Conservation (phyloP, 37 sponge, comb jelly and placozoan genomes). For the Oscarella lobularis region DNA sequence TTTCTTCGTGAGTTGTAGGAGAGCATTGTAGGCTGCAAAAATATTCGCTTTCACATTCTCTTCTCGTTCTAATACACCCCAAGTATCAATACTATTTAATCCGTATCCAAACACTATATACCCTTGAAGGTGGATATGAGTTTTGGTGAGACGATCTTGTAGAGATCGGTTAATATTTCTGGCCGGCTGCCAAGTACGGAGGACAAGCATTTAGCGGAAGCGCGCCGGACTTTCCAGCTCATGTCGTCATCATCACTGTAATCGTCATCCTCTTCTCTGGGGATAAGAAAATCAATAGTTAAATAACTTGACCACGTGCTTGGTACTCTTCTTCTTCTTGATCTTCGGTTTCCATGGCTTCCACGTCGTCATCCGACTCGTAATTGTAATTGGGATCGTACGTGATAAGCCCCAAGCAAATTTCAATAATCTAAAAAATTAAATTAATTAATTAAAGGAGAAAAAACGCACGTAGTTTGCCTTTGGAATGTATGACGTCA, state of each 20-base stretch:
- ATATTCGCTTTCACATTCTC: slow-evolving; percentile 92
- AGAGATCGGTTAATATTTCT: slow-evolving; percentile 70
- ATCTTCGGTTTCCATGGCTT: slow-evolving; percentile 43
- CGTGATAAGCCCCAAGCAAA: slow-evolving; percentile 58
- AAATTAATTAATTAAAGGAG: background rate
- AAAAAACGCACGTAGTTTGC: slow-evolving; percentile 13
- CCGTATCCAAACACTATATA: slow-evolving; percentile 5
- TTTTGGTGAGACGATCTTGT: slow-evolving; percentile 64
- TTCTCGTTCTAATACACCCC: slow-evolving; percentile 57
- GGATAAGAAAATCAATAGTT: background rate
- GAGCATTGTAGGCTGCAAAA: slow-evolving; percentile 77
- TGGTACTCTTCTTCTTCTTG: slow-evolving; percentile 37
- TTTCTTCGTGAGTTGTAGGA: slow-evolving; percentile 54
- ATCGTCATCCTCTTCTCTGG: slow-evolving; percentile 76
- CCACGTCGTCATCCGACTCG: slow-evolving; percentile 63
- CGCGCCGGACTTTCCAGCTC: slow-evolving; percentile 94
- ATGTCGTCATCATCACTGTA: slow-evolving; percentile 99
- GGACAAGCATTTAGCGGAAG: slow-evolving; percentile 75
- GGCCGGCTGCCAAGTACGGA: slow-evolving; percentile 67
- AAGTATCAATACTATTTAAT: background rate
- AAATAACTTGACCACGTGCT: background rate
- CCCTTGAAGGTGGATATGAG: slow-evolving; percentile 90
- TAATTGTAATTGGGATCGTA: slow-evolving; percentile 99
- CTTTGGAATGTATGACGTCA: slow-evolving; percentile 65
- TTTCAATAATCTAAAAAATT: slow-evolving; percentile 45